Conservation (phyloP, 2,888 invertebrate genomes). For the Furcula furcula region DNA sequence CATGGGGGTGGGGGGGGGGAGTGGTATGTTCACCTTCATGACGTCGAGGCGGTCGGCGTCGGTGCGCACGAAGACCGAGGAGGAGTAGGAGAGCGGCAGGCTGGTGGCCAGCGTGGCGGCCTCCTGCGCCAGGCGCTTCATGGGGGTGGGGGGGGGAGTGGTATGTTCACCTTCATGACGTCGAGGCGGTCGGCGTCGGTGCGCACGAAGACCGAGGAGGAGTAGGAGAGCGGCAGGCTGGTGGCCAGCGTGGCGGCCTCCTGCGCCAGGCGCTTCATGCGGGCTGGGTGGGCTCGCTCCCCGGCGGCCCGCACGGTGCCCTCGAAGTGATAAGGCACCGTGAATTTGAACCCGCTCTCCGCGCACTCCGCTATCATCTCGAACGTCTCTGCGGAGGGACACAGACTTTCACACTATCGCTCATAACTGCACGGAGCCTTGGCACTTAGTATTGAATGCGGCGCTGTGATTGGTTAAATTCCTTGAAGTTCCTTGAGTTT, state of each 20-base stretch:
- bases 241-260: conserved; percentile 97
- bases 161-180: conserved; percentile 91
- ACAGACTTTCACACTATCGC: no score
- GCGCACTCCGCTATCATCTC: conserved; percentile 94
- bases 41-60: conserved; percentile 96
- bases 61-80: conserved; percentile 97
- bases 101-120: conserved; percentile 96
- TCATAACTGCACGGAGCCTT: not conserved
- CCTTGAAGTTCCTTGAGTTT: no score
- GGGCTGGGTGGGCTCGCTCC: conserved; percentile 91
- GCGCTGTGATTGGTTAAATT: no score
- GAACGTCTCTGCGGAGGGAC: conserved; percentile 86
- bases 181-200: conserved; percentile 97
- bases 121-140: conserved; percentile 96
- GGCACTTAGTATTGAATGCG: no score
- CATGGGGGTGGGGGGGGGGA: conserved; percentile 87
- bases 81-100: conserved; percentile 95
- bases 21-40: conserved; percentile 87
- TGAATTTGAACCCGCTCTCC: conserved; percentile 89
- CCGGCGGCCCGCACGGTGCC: conserved; percentile 92
- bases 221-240: conserved; percentile 94
- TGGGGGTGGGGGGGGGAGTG: conserved; percentile 84
- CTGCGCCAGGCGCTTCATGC: conserved; percentile 96
- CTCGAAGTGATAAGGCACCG: conserved; percentile 94
- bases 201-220: conserved; percentile 96